Conservation (phyloP, 2,797 vertebrate species). For the Anableps anableps region DNA sequence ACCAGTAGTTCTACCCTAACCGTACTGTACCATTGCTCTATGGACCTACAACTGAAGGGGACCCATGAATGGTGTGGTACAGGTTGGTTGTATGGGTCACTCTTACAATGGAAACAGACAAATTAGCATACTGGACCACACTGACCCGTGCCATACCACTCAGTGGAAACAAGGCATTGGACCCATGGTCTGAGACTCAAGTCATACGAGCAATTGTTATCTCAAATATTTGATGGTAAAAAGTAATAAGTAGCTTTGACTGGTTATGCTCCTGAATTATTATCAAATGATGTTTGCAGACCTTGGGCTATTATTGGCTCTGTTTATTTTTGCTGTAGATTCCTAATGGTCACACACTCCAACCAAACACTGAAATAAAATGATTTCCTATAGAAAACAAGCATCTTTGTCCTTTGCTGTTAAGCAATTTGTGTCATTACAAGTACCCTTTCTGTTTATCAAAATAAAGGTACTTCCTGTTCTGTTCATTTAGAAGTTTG, state of each 20-base stretch:
- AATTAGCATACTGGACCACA: too few relatives aligned
- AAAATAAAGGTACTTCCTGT: neutral
- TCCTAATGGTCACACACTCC: neutral
- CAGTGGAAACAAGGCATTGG: too few relatives aligned
- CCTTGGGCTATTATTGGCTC: neutral
- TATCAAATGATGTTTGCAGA: neutral
- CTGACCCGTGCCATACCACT: too few relatives aligned
- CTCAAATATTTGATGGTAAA: neutral
- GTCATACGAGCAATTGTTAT: neutral
- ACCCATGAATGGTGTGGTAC: too few relatives aligned
- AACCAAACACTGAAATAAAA: too few relatives aligned
- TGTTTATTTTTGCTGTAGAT: neutral
- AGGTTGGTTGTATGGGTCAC: too few relatives aligned
- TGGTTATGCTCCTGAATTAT: neutral
- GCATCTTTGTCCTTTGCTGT: too few relatives aligned
- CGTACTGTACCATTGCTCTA: too few relatives aligned
- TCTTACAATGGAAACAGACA: too few relatives aligned
- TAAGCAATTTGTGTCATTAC: neutral
- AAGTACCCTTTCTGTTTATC: neutral
- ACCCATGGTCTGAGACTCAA: neutral
- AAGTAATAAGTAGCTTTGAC: neutral
- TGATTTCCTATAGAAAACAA: too few relatives aligned
- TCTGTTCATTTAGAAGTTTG: neutral
- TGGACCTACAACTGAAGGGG: too few relatives aligned
- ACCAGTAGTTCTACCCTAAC: too few relatives aligned